Percentiles rank a stretch among this genome's conserved stretches.
phyloP scores from a whole-genome alignment of 2,113 vertebrate genomes.

The Scopus umbretta region DNA sequence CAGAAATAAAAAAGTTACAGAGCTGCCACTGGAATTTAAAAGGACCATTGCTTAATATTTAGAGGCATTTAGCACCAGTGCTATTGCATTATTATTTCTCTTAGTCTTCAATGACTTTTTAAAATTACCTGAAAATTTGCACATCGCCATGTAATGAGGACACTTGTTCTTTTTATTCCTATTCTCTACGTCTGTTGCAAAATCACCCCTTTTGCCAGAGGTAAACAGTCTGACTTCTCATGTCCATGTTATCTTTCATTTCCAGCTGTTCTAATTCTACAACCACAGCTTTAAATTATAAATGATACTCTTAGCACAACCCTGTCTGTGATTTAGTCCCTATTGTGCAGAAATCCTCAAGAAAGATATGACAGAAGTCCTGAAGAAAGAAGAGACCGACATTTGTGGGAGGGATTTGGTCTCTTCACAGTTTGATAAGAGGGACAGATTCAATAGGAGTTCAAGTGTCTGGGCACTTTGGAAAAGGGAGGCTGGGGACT shows the following conservation, averaged over 20 bases:
- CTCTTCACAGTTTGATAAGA: background rate
- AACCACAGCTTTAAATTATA: background rate
- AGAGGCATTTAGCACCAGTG: background rate
- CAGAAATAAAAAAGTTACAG: background rate
- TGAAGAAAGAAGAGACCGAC: background rate
- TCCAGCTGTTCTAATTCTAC: background rate
- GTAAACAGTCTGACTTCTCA: background rate
- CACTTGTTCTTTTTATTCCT: background rate
- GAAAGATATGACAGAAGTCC: background rate
- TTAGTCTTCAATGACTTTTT: background rate
- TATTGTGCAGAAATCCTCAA: background rate
- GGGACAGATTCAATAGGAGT: background rate
- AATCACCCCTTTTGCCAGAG: background rate
- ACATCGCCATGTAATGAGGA: background rate
- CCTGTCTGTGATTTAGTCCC: background rate
- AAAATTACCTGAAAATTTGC: background rate
- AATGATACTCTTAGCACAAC: background rate
- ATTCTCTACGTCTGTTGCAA: background rate
- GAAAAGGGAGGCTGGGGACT: too few species aligned
- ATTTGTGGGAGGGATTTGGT: background rate
- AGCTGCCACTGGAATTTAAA: background rate
- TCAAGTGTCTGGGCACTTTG: background rate
- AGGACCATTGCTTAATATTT: background rate
- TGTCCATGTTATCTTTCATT: background rate
- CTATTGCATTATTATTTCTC: background rate